Evolutionary conservation across 1,140 invertebrate genomes (phyloP).

Genomic region (Harpegnathos saltator): DNA sequence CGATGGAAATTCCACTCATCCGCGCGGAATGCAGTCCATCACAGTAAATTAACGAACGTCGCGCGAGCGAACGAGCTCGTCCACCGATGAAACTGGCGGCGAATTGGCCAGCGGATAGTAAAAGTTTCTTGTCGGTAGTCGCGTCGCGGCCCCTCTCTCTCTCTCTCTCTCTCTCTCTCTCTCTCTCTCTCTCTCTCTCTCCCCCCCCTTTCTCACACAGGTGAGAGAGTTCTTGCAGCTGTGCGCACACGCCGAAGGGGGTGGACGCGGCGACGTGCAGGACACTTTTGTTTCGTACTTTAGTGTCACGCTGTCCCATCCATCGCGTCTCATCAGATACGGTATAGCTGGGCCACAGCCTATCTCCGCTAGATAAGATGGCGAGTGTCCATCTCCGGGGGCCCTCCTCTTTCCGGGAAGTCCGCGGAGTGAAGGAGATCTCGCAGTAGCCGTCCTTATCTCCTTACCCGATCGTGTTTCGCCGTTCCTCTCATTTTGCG

Average conservation of each 20-base stretch:
- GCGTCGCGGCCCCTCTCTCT: too few species aligned
- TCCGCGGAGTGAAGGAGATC: constrained; percentile 71
- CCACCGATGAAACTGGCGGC: neutral
- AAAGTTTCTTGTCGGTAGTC: constrained; percentile 16
- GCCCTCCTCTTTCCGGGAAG: constrained; percentile 77
- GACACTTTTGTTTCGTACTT: constrained; percentile 76
- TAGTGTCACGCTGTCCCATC: constrained; percentile 71
- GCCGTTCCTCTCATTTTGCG: constrained; percentile 72
- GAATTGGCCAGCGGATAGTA: constrained; percentile 36
- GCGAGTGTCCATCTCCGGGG: constrained; percentile 73
- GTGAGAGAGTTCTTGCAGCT: constrained; percentile 43
- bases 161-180: too few species aligned
- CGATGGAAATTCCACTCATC: neutral
- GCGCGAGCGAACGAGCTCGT: neutral
- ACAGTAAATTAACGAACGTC: constrained; percentile 1
- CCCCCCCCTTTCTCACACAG: too few species aligned
- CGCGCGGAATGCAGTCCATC: neutral
- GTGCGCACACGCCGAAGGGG: constrained; percentile 41
- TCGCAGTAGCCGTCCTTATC: constrained; percentile 78
- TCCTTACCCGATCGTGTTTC: constrained; percentile 76
- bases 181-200: too few species aligned
- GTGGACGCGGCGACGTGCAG: constrained; percentile 48
- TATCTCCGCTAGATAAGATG: constrained; percentile 77
- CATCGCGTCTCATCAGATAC: constrained; percentile 79
- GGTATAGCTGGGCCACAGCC: constrained; percentile 70